These are phyloP conservation scores for Diadophis punctatus DNA, from an alignment of 2,113 vertebrate species.

Conservation along the genomic window DNA sequence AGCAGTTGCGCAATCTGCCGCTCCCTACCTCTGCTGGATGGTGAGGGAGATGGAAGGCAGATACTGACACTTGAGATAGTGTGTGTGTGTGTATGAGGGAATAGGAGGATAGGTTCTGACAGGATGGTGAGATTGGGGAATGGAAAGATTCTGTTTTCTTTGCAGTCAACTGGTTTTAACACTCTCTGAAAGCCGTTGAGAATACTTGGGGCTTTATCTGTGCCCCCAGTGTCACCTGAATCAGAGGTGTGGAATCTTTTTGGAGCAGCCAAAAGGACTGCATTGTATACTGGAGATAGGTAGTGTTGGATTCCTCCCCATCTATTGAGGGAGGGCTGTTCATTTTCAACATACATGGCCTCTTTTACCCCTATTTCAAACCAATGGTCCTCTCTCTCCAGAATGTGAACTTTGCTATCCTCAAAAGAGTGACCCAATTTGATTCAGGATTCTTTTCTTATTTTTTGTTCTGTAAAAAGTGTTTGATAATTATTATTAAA, in stretches of 20 bases:
- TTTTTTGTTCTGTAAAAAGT: slow-evolving; percentile 6
- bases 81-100: neutral
- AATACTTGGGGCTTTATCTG: neutral
- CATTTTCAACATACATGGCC: neutral
- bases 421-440: neutral
- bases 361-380: neutral
- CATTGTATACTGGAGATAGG: neutral
- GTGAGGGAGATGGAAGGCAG: neutral
- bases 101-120: neutral
- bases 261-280: neutral
- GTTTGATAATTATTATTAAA: neutral
- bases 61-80: neutral
- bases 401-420: neutral
- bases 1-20: too few relatives aligned
- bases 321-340: neutral
- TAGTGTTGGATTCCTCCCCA: neutral
- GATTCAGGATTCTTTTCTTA: neutral
- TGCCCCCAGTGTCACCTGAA: neutral
- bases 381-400: neutral
- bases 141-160: neutral
- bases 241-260: neutral
- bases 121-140: neutral
- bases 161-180: neutral
- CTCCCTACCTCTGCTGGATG: too few relatives aligned
- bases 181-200: neutral